Evolutionary conservation across 2,888 invertebrate species (phyloP), one percentile per base, ranked within the genome.

Genomic region (Ommatoiulus sabulosus): DNA sequence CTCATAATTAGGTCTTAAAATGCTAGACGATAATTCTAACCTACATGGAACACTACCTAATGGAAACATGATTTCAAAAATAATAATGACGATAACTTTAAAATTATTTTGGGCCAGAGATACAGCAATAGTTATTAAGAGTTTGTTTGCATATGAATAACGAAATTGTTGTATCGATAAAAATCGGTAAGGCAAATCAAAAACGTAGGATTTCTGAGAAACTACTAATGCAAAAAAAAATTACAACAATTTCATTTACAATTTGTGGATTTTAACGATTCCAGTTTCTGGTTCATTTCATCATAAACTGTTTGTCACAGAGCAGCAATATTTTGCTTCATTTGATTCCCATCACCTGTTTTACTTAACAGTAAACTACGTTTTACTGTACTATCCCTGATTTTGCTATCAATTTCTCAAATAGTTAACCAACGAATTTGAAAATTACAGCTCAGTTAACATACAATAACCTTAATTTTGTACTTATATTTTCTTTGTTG

Each of bases 401-500:
- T 72, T 15, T 52, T 15, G 0, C 3, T 12, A 52, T 15, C 10
- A 72, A 72, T 20, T 24, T 20, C 72, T 72, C 72, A 72, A 10
- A 72, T 24, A 20, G 6, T 10, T 24, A 35, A 35, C 7, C 72
- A 72, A 20, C 24, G 24, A 72, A 24, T 20, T 12, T 72, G 8
- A 72, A 72, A 72, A 6, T 24, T 20, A 15, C 52, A 52, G 17
- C 52, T 52, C 15, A 3, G 52, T 17, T 52, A 52, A 17, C 52
- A 52, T 2, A 72, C 20, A 72, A 72, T 24, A 72, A 72, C 72
- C 72, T 24, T 72, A 72, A 20, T 8, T 72, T 72, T 80, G 80
- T 80, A 80, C 80, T 80, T 80, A 80, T 20, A 12, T 35, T 80
- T 80, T 80, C 80, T 80, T 80, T 24, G 35, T 80, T 80, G 35